Percentiles rank a stretch among this genome's conserved stretches.
These are phyloP conservation scores for Xestia rhomboidea DNA, from an alignment of 2,888 invertebrate species.

Conservation along the genomic window DNA sequence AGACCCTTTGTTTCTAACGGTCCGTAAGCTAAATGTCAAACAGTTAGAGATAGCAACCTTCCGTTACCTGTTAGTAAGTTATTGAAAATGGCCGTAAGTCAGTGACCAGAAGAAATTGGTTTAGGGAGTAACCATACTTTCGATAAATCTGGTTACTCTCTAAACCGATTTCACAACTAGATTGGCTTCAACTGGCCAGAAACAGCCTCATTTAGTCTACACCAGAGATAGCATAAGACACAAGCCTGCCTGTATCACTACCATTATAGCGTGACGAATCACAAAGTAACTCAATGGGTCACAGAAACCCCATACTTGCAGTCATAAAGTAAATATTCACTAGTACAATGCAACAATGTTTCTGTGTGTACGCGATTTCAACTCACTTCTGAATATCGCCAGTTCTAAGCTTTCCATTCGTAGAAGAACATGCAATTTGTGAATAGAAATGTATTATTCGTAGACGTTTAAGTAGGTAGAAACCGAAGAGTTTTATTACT, in stretches of 20 bases:
- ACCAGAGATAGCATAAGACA: no score
- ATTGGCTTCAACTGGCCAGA: no score
- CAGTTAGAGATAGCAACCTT: no score
- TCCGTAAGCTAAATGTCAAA: no score
- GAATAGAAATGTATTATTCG: slow-evolving; percentile 20
- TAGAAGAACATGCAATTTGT: slow-evolving; percentile 50
- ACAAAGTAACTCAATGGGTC: slow-evolving; percentile 50
- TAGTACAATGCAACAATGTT: slow-evolving; percentile 61
- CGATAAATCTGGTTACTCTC: no score
- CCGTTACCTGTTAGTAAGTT: no score
- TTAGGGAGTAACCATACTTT: no score
- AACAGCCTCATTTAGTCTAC: no score
- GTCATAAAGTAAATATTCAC: slow-evolving; percentile 64
- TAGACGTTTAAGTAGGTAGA: slow-evolving; percentile 52
- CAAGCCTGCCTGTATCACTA: neutral
- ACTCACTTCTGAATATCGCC: slow-evolving; percentile 60
- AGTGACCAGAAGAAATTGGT: no score
- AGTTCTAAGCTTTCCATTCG: slow-evolving; percentile 58
- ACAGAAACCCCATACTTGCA: slow-evolving; percentile 70
- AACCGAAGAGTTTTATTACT: neutral
- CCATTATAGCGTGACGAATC: slow-evolving; percentile 20
- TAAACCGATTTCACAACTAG: no score
- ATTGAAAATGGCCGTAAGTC: no score
- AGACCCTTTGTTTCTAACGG: no score
- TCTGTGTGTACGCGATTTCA: slow-evolving; percentile 54